Percentiles rank a stretch among this genome's conserved stretches.
Conservation (phyloP, 2,888 invertebrate species). For the Lysandra coridon region DNA sequence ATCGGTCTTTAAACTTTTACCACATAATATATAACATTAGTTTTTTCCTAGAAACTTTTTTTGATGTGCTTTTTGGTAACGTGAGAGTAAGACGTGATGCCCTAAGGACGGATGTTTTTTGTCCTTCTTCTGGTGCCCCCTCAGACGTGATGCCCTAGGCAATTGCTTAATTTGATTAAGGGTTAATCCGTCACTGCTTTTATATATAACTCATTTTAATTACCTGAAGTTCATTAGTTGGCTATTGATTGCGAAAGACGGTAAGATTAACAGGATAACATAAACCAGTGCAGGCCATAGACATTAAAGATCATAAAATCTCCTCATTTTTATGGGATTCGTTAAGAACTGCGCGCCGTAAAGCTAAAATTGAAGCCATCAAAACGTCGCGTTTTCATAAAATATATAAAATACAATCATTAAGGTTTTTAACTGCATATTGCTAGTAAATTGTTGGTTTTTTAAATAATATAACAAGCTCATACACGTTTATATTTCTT, state of each 20-base stretch:
- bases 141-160: too few species aligned
- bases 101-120: too few species aligned
- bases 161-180: too few species aligned
- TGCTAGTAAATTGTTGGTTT: not conserved
- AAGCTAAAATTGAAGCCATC: not conserved
- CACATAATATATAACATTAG: too few species aligned
- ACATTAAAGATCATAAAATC: slow-evolving; percentile 14
- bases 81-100: too few species aligned
- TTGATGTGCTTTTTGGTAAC: too few species aligned
- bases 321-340: not conserved
- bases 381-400: not conserved
- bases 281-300: slow-evolving; percentile 13
- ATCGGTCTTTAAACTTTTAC: too few species aligned
- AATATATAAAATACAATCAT: not conserved
- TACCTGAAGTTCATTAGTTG: not conserved
- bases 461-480: not conserved
- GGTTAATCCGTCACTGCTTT: not conserved
- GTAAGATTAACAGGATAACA: not conserved
- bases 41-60: too few species aligned
- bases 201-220: not conserved
- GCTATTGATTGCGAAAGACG: not conserved
- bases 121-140: too few species aligned
- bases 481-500: not conserved
- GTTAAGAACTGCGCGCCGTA: slow-evolving; percentile 5
- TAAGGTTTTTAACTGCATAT: not conserved